These are phyloP conservation scores for Drosophila ironensis DNA, from an alignment of 1,140 invertebrate genomes.

Conservation along the genomic window DNA sequence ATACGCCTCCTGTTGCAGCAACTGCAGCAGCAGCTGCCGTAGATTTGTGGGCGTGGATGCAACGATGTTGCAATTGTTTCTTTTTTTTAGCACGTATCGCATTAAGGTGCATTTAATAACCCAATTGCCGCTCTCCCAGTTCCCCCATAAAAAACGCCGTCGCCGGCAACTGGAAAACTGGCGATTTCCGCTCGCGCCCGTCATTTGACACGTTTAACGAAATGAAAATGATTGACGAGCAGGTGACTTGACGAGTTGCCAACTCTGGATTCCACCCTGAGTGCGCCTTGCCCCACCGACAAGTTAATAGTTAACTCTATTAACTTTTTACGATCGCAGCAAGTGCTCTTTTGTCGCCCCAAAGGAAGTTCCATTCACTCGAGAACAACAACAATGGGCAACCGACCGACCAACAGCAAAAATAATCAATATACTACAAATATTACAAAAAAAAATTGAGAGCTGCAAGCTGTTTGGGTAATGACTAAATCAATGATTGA, in stretches of 20 bases:
- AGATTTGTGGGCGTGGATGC: slow-evolving; percentile 22
- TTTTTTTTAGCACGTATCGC: slow-evolving; percentile 32
- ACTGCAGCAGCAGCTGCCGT: neutral
- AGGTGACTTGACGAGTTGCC: slow-evolving; percentile 20
- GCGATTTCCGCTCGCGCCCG: slow-evolving; percentile 61
- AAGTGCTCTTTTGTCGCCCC: slow-evolving; percentile 31
- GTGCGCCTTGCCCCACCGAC: slow-evolving; percentile 45
- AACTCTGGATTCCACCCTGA: slow-evolving; percentile 10
- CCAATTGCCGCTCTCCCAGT: slow-evolving; percentile 11
- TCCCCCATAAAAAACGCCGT: slow-evolving; percentile 53
- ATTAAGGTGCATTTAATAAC: slow-evolving; percentile 48
- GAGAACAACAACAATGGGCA: slow-evolving; percentile 16
- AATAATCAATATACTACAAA: slow-evolving; percentile 47
- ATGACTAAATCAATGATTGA: slow-evolving; percentile 64
- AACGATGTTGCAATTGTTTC: slow-evolving; percentile 32
- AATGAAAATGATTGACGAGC: slow-evolving; percentile 71
- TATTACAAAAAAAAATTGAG: slow-evolving; percentile 52
- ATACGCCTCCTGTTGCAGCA: slow-evolving; percentile 21
- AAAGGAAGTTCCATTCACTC: slow-evolving; percentile 50
- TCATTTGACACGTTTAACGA: slow-evolving; percentile 70
- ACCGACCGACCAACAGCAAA: neutral
- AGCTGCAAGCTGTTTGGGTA: slow-evolving; percentile 27
- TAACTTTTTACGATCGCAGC: slow-evolving; percentile 50
- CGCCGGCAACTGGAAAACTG: slow-evolving; percentile 24
- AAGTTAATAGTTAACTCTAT: slow-evolving; percentile 66